Conservation (phyloP, 2,797 vertebrate species). For the Liasis olivaceus region DNA sequence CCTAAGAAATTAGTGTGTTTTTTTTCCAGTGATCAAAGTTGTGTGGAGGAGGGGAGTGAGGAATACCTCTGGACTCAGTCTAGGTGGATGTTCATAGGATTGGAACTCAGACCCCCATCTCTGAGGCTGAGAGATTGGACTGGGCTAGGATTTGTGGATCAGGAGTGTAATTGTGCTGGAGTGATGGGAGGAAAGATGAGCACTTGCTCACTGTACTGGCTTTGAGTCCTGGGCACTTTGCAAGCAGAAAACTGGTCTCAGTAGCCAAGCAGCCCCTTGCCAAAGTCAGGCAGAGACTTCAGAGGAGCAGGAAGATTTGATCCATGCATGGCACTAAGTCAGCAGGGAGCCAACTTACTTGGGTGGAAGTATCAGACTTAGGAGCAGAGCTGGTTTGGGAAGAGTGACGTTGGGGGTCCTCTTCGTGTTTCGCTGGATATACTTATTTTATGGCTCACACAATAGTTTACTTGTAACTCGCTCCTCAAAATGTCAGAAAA, state of each 20-base stretch:
- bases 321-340: neutral
- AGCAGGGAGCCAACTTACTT: neutral
- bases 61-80: neutral
- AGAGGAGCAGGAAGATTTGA: neutral
- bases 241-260: neutral
- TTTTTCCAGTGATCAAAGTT: neutral
- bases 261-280: neutral
- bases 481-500: neutral
- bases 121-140: neutral
- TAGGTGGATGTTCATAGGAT: neutral
- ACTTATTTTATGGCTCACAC: neutral
- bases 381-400: neutral
- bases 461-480: neutral
- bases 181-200: neutral
- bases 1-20: neutral
- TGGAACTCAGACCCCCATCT: neutral
- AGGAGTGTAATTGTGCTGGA: neutral
- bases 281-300: neutral
- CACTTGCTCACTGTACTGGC: neutral
- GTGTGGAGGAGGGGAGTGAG: neutral
- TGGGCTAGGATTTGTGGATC: neutral
- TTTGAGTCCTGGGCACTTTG: neutral
- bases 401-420: neutral
- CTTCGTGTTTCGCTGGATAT: neutral
- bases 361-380: neutral